These are phyloP conservation scores for Poeciliopsis paucimaculata DNA, from an alignment of 2,797 vertebrate species.

Conservation along the genomic window DNA sequence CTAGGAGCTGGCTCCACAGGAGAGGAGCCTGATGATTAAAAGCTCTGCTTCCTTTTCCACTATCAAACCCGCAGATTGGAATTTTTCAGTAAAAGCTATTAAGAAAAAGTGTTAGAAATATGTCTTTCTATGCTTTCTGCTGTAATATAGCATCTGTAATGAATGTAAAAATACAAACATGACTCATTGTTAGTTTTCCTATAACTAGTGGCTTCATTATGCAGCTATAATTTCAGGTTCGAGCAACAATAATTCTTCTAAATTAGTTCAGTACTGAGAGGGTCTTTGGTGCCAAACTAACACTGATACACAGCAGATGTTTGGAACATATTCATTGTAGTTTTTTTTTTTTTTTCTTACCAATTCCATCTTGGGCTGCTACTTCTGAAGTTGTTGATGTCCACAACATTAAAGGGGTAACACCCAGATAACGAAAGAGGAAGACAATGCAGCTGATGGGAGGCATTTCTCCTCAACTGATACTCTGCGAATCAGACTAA, in stretches of 20 bases:
- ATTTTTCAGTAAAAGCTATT: neutral
- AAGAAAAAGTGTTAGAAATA: neutral
- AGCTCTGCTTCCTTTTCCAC: neutral
- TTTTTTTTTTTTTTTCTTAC: neutral
- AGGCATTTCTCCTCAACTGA: neutral
- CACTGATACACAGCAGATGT: neutral
- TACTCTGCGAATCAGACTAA: neutral
- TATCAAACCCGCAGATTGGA: neutral
- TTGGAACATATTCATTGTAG: neutral
- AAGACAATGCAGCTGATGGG: neutral
- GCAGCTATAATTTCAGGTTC: neutral
- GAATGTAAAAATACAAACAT: neutral
- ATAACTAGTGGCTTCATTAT: neutral
- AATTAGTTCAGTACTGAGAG: neutral
- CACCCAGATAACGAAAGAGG: neutral
- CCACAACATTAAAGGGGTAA: neutral
- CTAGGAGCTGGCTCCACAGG: neutral
- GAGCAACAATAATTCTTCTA: neutral
- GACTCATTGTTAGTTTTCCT: conserved; percentile 1
- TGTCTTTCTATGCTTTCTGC: neutral
- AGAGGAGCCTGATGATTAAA: neutral
- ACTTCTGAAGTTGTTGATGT: neutral
- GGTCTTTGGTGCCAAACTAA: neutral
- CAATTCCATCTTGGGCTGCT: neutral
- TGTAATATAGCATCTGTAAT: neutral